These are phyloP conservation scores for Agriopis aurantiaria DNA, from an alignment of 2,888 invertebrate genomes.

Conservation along the genomic window DNA sequence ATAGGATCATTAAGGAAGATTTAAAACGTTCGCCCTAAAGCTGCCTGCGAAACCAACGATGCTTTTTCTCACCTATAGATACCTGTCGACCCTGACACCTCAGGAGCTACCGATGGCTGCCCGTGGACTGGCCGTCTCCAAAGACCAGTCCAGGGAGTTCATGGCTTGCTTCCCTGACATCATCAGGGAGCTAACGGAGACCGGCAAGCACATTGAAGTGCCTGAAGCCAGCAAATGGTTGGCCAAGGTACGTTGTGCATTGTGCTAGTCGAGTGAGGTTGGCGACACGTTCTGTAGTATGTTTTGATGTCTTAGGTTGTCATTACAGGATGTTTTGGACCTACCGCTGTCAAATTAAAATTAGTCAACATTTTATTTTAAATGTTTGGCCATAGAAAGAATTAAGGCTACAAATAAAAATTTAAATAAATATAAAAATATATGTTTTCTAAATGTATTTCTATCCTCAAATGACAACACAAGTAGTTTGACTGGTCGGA, in stretches of 20 bases:
- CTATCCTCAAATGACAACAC: slow-evolving; percentile 23
- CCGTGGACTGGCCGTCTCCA: slow-evolving; percentile 88
- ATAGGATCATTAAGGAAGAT: slow-evolving; percentile 1
- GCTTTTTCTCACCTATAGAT: slow-evolving; percentile 72
- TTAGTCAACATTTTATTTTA: not conserved
- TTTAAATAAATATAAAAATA: no score
- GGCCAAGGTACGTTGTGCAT: slow-evolving; percentile 87
- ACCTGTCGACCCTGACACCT: slow-evolving; percentile 88
- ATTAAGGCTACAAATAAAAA: no score
- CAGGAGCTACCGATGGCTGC: slow-evolving; percentile 87
- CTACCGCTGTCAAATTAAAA: no score
- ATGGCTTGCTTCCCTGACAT: slow-evolving; percentile 96
- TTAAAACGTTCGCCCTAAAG: slow-evolving; percentile 39
- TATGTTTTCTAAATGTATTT: not conserved
- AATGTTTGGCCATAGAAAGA: not conserved
- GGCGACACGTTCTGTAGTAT: slow-evolving; percentile 32
- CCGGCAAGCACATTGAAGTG: slow-evolving; percentile 91
- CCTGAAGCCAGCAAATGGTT: slow-evolving; percentile 93
- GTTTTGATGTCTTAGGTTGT: slow-evolving; percentile 8
- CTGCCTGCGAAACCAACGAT: slow-evolving; percentile 39
- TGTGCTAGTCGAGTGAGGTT: slow-evolving; percentile 61
- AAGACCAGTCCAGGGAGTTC: slow-evolving; percentile 95
- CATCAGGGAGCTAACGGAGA: slow-evolving; percentile 93
- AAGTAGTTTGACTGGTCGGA: slow-evolving; percentile 9
- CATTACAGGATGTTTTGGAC: slow-evolving; percentile 7